Base-by-base conservation (phyloP, 2,797 vertebrate genomes). In the Lacerta agilis region DNA sequence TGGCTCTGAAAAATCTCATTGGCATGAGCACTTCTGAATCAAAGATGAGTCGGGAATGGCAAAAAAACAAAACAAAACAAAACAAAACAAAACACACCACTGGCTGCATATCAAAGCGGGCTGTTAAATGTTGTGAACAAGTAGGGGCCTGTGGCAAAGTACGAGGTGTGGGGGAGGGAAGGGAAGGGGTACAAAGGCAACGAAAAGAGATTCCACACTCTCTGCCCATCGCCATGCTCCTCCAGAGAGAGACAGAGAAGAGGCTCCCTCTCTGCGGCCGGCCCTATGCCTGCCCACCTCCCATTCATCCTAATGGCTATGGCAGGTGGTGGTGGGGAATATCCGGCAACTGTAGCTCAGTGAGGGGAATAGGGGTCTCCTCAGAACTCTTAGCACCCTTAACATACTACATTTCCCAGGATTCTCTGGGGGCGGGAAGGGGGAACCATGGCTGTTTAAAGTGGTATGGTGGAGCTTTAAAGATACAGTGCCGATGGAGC, bases 71-170 rank as follows among this genome's bases (percentile, higher is more conserved):
- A 83, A 80, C 20, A 43, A 45, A 83, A 79, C 79, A 1, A 43
- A 91, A 79, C 80, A 3, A 75, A 81, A 1, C 33, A 91, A 75
- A 83, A 4, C 18, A 71, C 17, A 90, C 92, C 85, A 83, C 55
- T 82, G 87, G 79, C 64, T 88, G 64, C n/a, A 85, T 89, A 87
- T 85, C 78, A 88, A 89, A 87, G 85, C 11, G 1, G 64, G 91
- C 91, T 69, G 86, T 79, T 58, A 90, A 95, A 90, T 86, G 25
- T 80, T 81, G 23, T 13, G 20, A 41, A 67, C 88, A 85, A 81
- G 88, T 67, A 81, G 83, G n/a, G 71, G 66, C 88, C 78, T n/a
- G 78, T 33, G 67, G 58, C 61, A 20, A 27, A 36, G 67, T 64
- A 25, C 20, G 27, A 55, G 49, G 49, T 15, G 33, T 7, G 67